These are phyloP conservation scores for Drosophila meridionalis DNA, from an alignment of 2,888 invertebrate species.

Conservation along the genomic window DNA sequence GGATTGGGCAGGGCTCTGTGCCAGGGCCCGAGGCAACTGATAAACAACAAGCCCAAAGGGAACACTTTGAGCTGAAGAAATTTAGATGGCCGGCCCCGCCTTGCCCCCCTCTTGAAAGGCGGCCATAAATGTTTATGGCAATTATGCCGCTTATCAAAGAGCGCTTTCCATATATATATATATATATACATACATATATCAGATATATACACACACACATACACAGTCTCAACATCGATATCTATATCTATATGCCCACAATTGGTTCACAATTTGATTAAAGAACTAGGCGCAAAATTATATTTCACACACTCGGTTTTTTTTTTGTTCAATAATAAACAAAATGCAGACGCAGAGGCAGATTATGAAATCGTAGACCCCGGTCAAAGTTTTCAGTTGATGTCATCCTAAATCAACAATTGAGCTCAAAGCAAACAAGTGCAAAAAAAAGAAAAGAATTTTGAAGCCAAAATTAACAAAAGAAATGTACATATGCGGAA, in stretches of 20 bases:
- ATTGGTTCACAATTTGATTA: conserved; percentile 48
- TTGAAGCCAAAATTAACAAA: neutral
- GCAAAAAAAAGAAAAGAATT: neutral
- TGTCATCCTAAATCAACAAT: conserved; percentile 2
- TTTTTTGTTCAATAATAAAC: neutral
- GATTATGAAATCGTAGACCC: conserved; percentile 3
- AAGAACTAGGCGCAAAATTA: conserved; percentile 43
- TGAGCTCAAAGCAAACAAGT: neutral
- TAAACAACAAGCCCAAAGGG: conserved; percentile 34
- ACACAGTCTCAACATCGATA: conserved; percentile 30
- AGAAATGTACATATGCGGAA: neutral
- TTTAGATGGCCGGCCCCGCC: neutral
- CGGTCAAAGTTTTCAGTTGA: conserved; percentile 4
- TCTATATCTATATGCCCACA: conserved; percentile 22
- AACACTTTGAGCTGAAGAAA: conserved; percentile 12
- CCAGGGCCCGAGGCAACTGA: conserved; percentile 16
- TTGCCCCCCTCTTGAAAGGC: neutral
- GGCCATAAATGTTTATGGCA: conserved; percentile 63
- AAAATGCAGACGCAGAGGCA: neutral
- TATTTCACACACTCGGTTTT: neutral
- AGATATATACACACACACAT: conserved; percentile 12
- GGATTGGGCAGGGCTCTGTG: neutral
- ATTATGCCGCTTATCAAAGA: conserved; percentile 55
- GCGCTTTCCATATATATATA: neutral
- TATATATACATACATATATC: neutral